These are phyloP conservation scores for Pomatostomus ruficeps DNA, from an alignment of 2,113 vertebrate genomes.

Conservation along the genomic window DNA sequence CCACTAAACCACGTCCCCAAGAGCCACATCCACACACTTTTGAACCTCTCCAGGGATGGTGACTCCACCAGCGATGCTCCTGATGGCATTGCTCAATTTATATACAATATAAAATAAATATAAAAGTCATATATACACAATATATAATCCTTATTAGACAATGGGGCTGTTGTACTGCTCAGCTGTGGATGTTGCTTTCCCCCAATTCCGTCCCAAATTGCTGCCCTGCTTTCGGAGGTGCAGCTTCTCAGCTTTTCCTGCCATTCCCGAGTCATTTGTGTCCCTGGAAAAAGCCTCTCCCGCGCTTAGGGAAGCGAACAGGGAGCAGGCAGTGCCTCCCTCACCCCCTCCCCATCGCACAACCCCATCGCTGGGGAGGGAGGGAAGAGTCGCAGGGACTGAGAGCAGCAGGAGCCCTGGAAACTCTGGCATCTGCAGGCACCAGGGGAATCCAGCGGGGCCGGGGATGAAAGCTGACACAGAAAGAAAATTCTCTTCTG, in stretches of 20 bases:
- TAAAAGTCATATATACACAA: background rate
- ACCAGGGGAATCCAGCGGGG: background rate
- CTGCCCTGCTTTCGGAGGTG: background rate
- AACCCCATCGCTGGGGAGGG: accelerated
- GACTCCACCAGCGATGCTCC: background rate
- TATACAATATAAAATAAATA: background rate
- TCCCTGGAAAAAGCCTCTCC: background rate
- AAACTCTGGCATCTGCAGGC: background rate
- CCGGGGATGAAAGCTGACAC: background rate
- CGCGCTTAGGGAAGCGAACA: background rate
- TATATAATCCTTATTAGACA: background rate
- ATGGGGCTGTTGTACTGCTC: background rate
- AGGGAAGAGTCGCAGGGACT: background rate
- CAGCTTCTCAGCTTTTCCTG: background rate
- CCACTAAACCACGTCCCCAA: accelerated
- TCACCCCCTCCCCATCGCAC: background rate
- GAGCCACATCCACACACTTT: background rate
- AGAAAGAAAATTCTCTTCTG: background rate
- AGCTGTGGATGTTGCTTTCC: accelerated
- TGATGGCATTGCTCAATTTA: background rate
- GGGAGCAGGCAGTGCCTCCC: background rate
- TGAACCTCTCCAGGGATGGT: background rate
- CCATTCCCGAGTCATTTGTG: background rate
- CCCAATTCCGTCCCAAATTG: accelerated
- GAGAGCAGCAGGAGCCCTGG: background rate